These are phyloP conservation scores for Lycia hirtaria DNA, from an alignment of 2,888 invertebrate species.

Conservation along the genomic window DNA sequence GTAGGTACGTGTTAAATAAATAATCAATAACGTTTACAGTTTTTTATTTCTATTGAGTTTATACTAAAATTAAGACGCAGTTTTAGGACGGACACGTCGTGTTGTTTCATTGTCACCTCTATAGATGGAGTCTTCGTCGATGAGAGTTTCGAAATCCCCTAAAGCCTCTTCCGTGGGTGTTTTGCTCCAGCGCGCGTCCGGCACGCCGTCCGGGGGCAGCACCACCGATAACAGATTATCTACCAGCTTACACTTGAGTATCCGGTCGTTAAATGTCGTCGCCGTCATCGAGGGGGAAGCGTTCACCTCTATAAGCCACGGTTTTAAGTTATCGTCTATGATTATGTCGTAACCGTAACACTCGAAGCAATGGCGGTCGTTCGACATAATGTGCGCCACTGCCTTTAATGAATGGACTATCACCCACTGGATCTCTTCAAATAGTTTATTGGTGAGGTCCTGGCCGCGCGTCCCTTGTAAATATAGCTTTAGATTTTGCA, in stretches of 20 bases:
- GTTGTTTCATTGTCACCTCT: constrained; percentile 75
- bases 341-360: constrained; percentile 98
- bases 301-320: constrained; percentile 97
- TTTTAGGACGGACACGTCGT: constrained; percentile 32
- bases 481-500: constrained; percentile 94
- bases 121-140: constrained; percentile 90
- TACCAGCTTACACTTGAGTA: constrained; percentile 95
- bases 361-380: constrained; percentile 95
- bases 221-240: constrained; percentile 96
- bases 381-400: constrained; percentile 95
- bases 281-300: constrained; percentile 97
- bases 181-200: constrained; percentile 95
- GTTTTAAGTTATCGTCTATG: constrained; percentile 96
- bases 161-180: constrained; percentile 89
- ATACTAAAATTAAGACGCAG: neutral
- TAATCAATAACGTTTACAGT: constrained; percentile 2
- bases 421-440: constrained; percentile 93
- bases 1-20: constrained; percentile 15
- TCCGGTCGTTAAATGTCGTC: constrained; percentile 96
- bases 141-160: constrained; percentile 90
- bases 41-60: constrained; percentile 16
- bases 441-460: constrained; percentile 93
- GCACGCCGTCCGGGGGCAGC: constrained; percentile 93
- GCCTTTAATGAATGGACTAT: constrained; percentile 96
- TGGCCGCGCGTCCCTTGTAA: constrained; percentile 95